Base-by-base conservation (phyloP, 2,888 invertebrate species). In the Linyphia triangularis region DNA sequence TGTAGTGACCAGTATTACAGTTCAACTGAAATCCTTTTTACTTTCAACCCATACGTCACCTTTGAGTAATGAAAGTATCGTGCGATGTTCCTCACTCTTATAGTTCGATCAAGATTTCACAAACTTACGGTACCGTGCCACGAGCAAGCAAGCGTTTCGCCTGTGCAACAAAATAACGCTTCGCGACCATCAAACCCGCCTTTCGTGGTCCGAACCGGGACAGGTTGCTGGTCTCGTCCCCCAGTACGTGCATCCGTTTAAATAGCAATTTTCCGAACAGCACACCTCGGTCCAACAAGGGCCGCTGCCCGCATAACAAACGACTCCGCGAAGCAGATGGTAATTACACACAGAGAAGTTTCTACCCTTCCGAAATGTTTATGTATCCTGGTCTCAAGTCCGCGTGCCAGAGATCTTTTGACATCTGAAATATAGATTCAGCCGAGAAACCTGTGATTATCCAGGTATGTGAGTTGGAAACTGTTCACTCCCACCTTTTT, bases 351-450 rank as follows among this genome's bases (percentile, higher is more conserved):
- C 81, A 75, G 85, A 79, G 57, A n/a, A n/a, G n/a, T n/a, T 75
- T 81, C 67, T 67, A 59, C 69, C 33, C 84, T 51, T 69, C 19
- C 16, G 43, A 24, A 33, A 73, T 86, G 72, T 65, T 73, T 79
- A 65, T 79, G 85, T 63, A 59, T 40, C 70, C 78, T 78, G 57
- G 69, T 57, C 61, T 72, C 16, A 40, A 69, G 67, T 75, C 84
- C 57, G 75, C 26, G 59, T 65, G 73, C 33, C 65, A 73, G 65
- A 65, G 57, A 83, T 63, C 83, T 63, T 81, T 81, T 81, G 86
- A 81, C 81, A 88, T 75, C 75, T 88, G 81, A 88, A 88, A 88
- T 88, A 88, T 81, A 88, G 86, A 88, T 81, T 88, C 86, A 73
- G 28, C 57, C 73, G 30, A 37, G 51, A 63, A 88, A 88, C 86